phyloP scores from a whole-genome alignment of 2,113 vertebrate species.

The Cynocephalus volans region DNA sequence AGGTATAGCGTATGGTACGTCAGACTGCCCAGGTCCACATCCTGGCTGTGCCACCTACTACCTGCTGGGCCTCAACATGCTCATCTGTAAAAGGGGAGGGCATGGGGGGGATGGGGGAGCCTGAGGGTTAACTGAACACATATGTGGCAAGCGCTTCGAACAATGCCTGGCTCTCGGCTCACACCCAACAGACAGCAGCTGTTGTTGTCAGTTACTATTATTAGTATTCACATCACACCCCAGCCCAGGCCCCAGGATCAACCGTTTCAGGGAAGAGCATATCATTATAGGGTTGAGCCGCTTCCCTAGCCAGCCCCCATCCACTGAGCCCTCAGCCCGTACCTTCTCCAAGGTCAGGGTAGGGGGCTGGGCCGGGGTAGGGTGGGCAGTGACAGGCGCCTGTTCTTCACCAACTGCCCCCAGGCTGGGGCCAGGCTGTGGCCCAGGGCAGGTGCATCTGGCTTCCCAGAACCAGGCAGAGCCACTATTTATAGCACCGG shows the following conservation, averaged over 20 bases:
- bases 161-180: not conserved
- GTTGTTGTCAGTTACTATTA: not conserved
- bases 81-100: not conserved
- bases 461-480: not conserved
- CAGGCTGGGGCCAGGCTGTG: not conserved
- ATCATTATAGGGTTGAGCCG: too few relatives aligned
- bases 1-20: too few relatives aligned
- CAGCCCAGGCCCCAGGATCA: not conserved
- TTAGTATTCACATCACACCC: too few relatives aligned
- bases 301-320: not conserved
- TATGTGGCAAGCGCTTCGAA: not conserved
- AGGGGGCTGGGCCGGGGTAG: accelerated
- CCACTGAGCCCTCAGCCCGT: not conserved
- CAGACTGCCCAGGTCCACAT: accelerated
- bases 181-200: accelerated
- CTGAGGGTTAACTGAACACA: not conserved
- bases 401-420: not conserved
- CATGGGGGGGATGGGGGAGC: too few relatives aligned
- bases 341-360: accelerated
- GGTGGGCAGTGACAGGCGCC: not conserved
- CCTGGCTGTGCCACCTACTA: not conserved
- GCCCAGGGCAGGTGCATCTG: slow-evolving; percentile 51
- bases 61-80: not conserved
- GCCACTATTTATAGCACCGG: slow-evolving; percentile 59
- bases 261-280: not conserved